Evolutionary conservation across 2,888 invertebrate species (phyloP).

Genomic region (Panzeria rudis): DNA sequence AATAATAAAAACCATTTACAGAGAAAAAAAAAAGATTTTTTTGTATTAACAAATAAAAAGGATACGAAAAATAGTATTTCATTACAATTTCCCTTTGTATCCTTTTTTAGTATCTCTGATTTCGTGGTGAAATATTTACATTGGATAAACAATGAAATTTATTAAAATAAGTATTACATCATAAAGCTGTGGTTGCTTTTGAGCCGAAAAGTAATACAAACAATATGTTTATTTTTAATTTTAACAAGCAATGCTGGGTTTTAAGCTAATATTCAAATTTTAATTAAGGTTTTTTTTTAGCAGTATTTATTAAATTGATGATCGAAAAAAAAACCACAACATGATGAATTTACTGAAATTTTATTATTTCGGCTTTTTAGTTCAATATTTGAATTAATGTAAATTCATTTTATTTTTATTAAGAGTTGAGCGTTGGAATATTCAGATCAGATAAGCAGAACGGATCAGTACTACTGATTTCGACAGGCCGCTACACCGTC

Average conservation of each 20-base stretch:
- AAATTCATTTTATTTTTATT: no score
- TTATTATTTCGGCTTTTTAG: no score
- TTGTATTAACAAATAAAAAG: neutral
- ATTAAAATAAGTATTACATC: neutral
- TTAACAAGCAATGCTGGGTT: neutral
- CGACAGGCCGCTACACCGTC: no score
- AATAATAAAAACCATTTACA: constrained; percentile 13
- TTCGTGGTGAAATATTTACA: constrained; percentile 2
- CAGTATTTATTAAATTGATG: neutral
- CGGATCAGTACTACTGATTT: no score
- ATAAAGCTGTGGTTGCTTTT: neutral
- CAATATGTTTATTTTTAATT: neutral
- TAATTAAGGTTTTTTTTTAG: neutral
- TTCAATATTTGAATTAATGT: no score
- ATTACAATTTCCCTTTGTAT: neutral
- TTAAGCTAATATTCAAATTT: neutral
- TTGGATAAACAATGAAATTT: neutral
- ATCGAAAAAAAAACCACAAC: no score
- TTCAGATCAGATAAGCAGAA: no score
- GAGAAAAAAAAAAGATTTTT: neutral
- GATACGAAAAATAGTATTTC: neutral
- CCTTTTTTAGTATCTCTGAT: neutral
- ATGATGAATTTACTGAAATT: no score
- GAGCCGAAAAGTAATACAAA: neutral
- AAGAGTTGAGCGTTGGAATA: no score